Evolutionary conservation across 2,888 invertebrate species (phyloP).

Genomic region (Rosalia funebris): DNA sequence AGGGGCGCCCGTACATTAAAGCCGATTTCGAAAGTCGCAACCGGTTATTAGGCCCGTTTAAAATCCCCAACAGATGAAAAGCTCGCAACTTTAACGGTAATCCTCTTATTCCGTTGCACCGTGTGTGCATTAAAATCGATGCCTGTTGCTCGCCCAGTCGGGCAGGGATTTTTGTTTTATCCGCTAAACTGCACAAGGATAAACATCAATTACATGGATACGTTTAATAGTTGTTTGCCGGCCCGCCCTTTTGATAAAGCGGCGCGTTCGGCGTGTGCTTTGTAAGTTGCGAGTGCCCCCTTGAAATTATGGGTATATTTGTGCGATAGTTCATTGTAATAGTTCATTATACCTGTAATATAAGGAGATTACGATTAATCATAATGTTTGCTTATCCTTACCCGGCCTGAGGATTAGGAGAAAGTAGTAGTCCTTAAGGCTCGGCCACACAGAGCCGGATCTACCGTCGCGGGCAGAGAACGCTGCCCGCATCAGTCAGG

Average conservation of each 20-base stretch:
- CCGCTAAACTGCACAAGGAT: slow-evolving; percentile 25
- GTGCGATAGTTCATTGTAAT: neutral
- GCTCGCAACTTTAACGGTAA: slow-evolving; percentile 31
- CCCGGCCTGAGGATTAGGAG: neutral
- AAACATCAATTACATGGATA: slow-evolving; percentile 21
- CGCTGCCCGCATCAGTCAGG: no score
- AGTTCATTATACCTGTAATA: neutral
- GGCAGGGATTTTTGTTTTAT: slow-evolving; percentile 25
- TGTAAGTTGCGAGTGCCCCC: slow-evolving; percentile 6
- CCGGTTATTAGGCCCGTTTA: slow-evolving; percentile 40
- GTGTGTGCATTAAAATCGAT: slow-evolving; percentile 28
- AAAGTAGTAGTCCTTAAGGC: neutral
- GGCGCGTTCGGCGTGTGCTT: neutral
- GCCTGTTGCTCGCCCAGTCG: slow-evolving; percentile 23
- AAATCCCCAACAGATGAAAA: slow-evolving; percentile 32
- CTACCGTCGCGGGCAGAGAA: no score
- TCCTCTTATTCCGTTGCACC: slow-evolving; percentile 38
- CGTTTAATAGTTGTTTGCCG: slow-evolving; percentile 12
- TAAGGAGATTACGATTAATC: neutral
- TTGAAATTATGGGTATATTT: neutral
- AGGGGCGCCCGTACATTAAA: slow-evolving; percentile 24
- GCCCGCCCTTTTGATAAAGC: slow-evolving; percentile 14
- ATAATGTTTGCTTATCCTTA: neutral
- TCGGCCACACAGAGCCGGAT: neutral
- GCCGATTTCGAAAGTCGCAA: slow-evolving; percentile 40